These are phyloP conservation scores for Trogon melanurus DNA, from an alignment of 2,113 vertebrate genomes.

Conservation along the genomic window DNA sequence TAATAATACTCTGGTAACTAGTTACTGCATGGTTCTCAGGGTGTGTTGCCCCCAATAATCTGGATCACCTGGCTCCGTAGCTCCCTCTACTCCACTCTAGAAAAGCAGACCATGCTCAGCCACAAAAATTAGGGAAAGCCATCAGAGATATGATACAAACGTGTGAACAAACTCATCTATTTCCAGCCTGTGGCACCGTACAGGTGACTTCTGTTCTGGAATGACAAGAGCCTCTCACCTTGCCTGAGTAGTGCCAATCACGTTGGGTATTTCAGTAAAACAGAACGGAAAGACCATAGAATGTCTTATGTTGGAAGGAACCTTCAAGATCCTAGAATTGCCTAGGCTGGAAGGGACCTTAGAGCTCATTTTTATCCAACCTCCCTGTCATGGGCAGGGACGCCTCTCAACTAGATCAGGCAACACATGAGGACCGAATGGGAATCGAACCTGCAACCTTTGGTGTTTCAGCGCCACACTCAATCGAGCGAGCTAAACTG, in stretches of 20 bases:
- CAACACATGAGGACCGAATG: too few species aligned
- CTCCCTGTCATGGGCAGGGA: too few species aligned
- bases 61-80: not conserved
- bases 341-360: too few species aligned
- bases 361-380: too few species aligned
- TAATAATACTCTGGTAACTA: not conserved
- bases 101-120: not conserved
- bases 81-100: not conserved
- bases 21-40: too few species aligned
- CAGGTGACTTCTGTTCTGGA: not conserved
- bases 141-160: too few species aligned
- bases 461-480: too few species aligned
- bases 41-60: fast-evolving
- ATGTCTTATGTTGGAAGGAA: too few species aligned
- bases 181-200: fast-evolving
- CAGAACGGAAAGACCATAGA: not conserved
- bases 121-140: not conserved
- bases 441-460: too few species aligned
- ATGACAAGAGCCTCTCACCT: fast-evolving
- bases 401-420: too few species aligned
- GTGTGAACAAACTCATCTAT: not conserved
- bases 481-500: too few species aligned
- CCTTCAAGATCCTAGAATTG: too few species aligned
- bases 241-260: fast-evolving
- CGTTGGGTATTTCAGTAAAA: fast-evolving